Conservation (phyloP, 2,888 invertebrate genomes). For the Aphelenchoides bicaudatus region DNA sequence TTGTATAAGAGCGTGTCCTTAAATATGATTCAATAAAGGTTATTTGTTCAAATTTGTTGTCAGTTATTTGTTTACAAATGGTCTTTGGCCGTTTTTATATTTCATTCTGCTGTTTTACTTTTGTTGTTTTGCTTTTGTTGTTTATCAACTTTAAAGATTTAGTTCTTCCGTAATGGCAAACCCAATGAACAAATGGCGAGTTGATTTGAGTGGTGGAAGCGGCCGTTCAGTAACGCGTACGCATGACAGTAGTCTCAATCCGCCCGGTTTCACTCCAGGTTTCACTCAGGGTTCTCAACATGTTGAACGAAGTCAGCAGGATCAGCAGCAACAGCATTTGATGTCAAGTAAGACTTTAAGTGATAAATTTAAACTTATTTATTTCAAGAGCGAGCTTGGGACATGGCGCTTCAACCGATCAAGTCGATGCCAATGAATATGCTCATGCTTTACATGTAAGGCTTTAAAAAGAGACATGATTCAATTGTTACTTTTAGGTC, state of each 20-base stretch:
- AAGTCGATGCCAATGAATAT: slow-evolving; percentile 76
- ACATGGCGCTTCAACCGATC: slow-evolving; percentile 58
- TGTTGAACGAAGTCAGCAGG: slow-evolving; percentile 19
- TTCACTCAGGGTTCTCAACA: slow-evolving; percentile 21
- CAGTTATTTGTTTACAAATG: neutral
- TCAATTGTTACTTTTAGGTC: slow-evolving; percentile 72
- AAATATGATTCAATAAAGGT: too few species aligned
- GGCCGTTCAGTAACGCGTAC: slow-evolving; percentile 8
- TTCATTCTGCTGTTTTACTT: slow-evolving; percentile 5
- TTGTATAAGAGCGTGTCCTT: too few species aligned
- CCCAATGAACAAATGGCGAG: slow-evolving; percentile 39
- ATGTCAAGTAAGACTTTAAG: too few species aligned
- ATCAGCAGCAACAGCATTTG: slow-evolving; percentile 53
- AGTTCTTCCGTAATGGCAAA: slow-evolving; percentile 24
- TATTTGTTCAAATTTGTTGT: slow-evolving; percentile 8
- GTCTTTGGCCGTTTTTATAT: slow-evolving; percentile 12
- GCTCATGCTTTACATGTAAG: slow-evolving; percentile 14
- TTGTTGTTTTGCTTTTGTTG: slow-evolving; percentile 2
- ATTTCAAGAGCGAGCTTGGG: too few species aligned
- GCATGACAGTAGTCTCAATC: slow-evolving; percentile 37
- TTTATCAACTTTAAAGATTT: neutral
- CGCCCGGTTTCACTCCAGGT: slow-evolving; percentile 52
- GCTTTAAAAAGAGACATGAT: neutral
- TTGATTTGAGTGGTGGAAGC: slow-evolving; percentile 31
- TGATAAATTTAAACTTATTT: too few species aligned